A percentile compares a stretch with the other conserved stretches of the same genome.
These are phyloP conservation scores for Nectonema munidae DNA, from an alignment of 2,888 invertebrate species.

Conservation along the genomic window DNA sequence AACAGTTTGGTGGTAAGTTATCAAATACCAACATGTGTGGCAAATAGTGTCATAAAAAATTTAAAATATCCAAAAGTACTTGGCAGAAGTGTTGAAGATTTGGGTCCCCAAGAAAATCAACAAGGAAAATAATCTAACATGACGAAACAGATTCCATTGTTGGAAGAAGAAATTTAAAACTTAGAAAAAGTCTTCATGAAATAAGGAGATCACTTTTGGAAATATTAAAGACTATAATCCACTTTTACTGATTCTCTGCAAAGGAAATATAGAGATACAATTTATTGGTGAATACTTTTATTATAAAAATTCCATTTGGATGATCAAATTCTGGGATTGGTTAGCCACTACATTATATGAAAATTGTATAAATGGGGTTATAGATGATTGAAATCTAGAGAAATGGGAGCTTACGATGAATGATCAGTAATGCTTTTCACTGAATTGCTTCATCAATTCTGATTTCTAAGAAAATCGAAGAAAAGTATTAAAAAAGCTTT, in stretches of 20 bases:
- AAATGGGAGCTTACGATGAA: neutral
- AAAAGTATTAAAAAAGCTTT: no score
- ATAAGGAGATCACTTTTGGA: neutral
- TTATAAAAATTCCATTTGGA: neutral
- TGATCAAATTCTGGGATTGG: no score
- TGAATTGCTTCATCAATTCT: neutral
- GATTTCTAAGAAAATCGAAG: no score
- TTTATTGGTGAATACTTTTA: neutral
- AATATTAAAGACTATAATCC: conserved; percentile 18
- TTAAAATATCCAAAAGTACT: no score
- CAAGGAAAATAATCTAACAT: no score
- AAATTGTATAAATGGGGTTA: neutral
- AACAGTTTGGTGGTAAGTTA: no score
- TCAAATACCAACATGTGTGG: no score
- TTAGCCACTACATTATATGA: no score
- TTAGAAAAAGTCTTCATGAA: neutral
- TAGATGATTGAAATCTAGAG: neutral
- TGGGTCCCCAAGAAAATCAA: no score
- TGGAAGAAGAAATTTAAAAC: neutral
- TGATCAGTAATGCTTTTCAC: neutral
- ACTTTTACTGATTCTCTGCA: conserved; percentile 30
- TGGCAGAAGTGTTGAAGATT: no score
- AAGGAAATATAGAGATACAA: conserved; percentile 9
- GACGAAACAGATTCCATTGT: no score
- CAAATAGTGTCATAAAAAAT: no score